Evolutionary conservation across 1,140 invertebrate species (phyloP).

Genomic region (Lepidurus couesii): DNA sequence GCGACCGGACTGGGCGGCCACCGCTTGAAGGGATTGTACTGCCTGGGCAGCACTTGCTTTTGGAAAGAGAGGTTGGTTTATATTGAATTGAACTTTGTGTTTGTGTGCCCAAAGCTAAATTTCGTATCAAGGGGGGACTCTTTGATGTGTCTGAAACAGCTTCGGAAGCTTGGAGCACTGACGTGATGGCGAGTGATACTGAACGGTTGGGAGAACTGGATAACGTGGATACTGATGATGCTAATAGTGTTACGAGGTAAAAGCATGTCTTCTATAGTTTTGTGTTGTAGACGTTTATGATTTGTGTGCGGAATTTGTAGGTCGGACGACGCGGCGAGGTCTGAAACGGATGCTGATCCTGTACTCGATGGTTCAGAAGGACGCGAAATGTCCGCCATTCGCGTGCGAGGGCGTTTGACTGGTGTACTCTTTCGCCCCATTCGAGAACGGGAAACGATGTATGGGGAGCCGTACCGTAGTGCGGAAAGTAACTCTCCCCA

Average conservation of each 20-base stretch:
- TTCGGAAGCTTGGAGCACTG: conserved; percentile 95
- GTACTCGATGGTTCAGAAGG: conserved; percentile 47
- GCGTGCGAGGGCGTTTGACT: conserved; percentile 35
- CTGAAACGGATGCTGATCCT: conserved; percentile 54
- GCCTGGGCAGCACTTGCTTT: conserved; percentile 31
- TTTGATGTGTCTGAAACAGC: conserved; percentile 79
- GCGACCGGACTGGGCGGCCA: conserved; percentile 41
- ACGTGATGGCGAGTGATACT: conserved; percentile 90
- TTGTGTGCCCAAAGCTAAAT: background rate
- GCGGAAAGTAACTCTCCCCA: background rate
- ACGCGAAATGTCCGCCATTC: conserved; percentile 45
- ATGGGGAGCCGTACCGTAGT: background rate
- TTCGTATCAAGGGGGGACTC: background rate
- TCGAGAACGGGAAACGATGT: conserved; percentile 41
- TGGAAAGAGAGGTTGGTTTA: conserved; percentile 24
- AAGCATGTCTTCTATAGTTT: conserved; percentile 1
- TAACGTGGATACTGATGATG: conserved; percentile 74
- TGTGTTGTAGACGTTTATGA: background rate
- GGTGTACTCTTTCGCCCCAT: conserved; percentile 45
- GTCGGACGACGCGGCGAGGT: conserved; percentile 64
- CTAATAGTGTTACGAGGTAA: conserved; percentile 61
- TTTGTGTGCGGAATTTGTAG: conserved; percentile 41
- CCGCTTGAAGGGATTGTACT: conserved; percentile 36
- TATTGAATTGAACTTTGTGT: background rate
- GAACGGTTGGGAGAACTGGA: conserved; percentile 84